Evolutionary conservation across 2,113 vertebrate genomes (phyloP).

Genomic region (Scomber japonicus): DNA sequence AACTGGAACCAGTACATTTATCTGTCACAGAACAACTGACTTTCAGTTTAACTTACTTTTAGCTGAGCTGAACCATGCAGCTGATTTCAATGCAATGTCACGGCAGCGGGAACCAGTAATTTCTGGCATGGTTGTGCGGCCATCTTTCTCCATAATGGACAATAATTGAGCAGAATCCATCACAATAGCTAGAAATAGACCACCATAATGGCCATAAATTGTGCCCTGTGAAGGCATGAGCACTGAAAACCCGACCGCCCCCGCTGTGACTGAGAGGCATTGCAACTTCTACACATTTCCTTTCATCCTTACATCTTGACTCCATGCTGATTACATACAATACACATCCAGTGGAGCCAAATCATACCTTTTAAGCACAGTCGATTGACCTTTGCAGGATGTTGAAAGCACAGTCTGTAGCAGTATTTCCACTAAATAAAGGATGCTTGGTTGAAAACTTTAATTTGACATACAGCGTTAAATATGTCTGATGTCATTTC

Average conservation of each 20-base stretch:
- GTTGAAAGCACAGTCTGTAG: constrained; percentile 16
- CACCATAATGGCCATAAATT: constrained; percentile 90
- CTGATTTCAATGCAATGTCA: constrained; percentile 81
- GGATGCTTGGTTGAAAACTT: constrained; percentile 32
- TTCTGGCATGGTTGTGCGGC: constrained; percentile 84
- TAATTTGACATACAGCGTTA: not conserved
- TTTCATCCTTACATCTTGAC: constrained; percentile 69
- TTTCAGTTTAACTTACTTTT: constrained; percentile 45
- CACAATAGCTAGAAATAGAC: constrained; percentile 88
- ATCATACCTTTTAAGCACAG: constrained; percentile 76
- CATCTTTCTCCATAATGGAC: constrained; percentile 93
- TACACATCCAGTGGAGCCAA: constrained; percentile 64
- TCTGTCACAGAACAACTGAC: constrained; percentile 14
- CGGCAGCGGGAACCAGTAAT: constrained; percentile 80
- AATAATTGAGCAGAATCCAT: constrained; percentile 95
- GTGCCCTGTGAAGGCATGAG: constrained; percentile 84
- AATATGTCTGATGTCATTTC: constrained; percentile 15
- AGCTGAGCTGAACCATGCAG: constrained; percentile 61
- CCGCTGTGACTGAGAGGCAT: constrained; percentile 77
- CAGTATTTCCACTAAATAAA: constrained; percentile 31
- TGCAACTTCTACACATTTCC: constrained; percentile 65
- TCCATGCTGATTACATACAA: constrained; percentile 81
- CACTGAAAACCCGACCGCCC: constrained; percentile 77
- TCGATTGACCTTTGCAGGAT: constrained; percentile 54
- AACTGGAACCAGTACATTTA: not conserved